A percentile compares a stretch with the other conserved stretches of the same genome.
phyloP scores from a whole-genome alignment of 2,797 vertebrate genomes.

The Lophius americanus region DNA sequence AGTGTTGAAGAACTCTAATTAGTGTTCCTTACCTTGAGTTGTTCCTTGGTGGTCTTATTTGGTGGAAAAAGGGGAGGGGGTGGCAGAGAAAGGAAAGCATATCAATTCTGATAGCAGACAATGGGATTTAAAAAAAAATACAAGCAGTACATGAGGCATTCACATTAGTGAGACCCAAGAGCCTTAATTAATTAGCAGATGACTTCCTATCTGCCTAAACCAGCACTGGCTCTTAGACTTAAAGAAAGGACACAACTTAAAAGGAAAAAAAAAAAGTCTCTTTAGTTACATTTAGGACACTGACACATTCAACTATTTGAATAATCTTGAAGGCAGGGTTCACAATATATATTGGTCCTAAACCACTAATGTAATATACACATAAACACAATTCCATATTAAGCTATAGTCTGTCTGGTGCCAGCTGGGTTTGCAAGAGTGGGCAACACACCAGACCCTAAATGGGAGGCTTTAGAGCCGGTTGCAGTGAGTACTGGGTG shows the following conservation, averaged over 20 bases:
- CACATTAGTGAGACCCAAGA: slow-evolving; percentile 44
- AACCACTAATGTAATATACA: not conserved
- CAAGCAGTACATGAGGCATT: slow-evolving; percentile 33
- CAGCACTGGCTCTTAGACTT: slow-evolving; percentile 12
- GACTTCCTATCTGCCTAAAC: slow-evolving; percentile 42
- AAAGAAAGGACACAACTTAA: slow-evolving; percentile 6
- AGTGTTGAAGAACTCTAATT: slow-evolving; percentile 53
- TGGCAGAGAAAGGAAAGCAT: slow-evolving; percentile 46
- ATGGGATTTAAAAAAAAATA: slow-evolving; percentile 10
- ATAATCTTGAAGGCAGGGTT: slow-evolving; percentile 1
- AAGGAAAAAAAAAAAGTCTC: slow-evolving; percentile 1
- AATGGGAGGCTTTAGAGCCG: too few relatives aligned
- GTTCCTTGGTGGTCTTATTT: slow-evolving; percentile 82
- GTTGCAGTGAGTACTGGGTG: too few relatives aligned
- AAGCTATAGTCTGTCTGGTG: not conserved
- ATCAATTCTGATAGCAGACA: slow-evolving; percentile 51
- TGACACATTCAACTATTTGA: slow-evolving; percentile 10
- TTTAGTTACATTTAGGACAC: slow-evolving; percentile 8
- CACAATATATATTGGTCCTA: not conserved
- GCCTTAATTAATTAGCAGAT: slow-evolving; percentile 57
- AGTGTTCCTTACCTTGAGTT: slow-evolving; percentile 81
- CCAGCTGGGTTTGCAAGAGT: not conserved
- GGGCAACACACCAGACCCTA: too few relatives aligned
- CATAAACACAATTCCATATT: not conserved
- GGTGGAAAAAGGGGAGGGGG: slow-evolving; percentile 9